phyloP scores from a whole-genome alignment of 2,113 vertebrate species.

The Pteruthius melanotis region DNA sequence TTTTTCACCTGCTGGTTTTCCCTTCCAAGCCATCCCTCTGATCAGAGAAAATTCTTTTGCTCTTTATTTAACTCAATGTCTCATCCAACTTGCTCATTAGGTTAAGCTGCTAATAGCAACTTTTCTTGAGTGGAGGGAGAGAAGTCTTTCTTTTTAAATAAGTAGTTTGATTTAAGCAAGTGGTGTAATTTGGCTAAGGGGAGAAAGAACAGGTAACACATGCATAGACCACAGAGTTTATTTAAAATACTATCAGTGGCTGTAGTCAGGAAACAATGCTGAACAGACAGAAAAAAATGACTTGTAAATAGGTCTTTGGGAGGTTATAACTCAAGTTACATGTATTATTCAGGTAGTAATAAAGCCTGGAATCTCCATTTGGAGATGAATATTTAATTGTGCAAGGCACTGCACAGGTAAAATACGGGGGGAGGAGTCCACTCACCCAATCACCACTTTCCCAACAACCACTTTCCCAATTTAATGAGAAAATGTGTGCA shows the following conservation, averaged over 20 bases:
- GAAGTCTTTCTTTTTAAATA: background rate
- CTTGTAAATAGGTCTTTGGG: background rate
- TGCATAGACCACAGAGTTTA: background rate
- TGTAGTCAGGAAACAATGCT: background rate
- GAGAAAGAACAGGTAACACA: background rate
- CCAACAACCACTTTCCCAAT: background rate
- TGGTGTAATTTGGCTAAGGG: background rate
- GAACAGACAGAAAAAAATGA: background rate
- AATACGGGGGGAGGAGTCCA: background rate
- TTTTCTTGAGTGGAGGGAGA: background rate
- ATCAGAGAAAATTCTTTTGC: background rate
- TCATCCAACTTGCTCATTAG: background rate
- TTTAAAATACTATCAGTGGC: background rate
- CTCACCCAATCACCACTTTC: background rate
- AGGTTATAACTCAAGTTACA: background rate
- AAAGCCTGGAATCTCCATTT: slow-evolving; percentile 18
- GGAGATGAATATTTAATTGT: slow-evolving; percentile 50
- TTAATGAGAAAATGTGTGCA: background rate
- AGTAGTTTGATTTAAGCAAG: background rate
- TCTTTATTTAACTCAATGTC: background rate
- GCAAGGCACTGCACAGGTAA: background rate
- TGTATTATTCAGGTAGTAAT: slow-evolving; percentile 37
- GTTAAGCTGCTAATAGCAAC: background rate
- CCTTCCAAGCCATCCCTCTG: background rate
- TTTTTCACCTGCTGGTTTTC: background rate